phyloP scores from a whole-genome alignment of 1,140 invertebrate species.

The Heliconius himera region DNA sequence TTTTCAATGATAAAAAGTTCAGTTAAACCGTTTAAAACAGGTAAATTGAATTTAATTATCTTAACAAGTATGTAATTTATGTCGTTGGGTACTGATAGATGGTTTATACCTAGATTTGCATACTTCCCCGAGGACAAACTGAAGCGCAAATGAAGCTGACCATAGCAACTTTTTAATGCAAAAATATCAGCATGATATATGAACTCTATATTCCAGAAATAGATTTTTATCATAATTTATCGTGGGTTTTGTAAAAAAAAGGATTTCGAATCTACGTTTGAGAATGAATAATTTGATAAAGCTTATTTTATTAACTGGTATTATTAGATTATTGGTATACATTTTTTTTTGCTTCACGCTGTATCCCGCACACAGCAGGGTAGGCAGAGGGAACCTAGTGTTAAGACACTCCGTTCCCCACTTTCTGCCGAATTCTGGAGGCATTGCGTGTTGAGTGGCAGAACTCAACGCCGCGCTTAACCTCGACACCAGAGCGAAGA shows the following conservation, averaged over 20 bases:
- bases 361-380: too few species aligned
- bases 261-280: too few species aligned
- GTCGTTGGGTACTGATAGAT: conserved; percentile 33
- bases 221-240: neutral
- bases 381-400: too few species aligned
- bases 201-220: neutral
- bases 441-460: too few species aligned
- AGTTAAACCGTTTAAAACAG: conserved; percentile 16
- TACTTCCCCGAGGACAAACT: conserved; percentile 33
- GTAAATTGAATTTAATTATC: conserved; percentile 37
- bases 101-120: conserved; percentile 29
- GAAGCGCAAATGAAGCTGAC: conserved; percentile 23
- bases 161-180: conserved; percentile 14
- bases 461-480: too few species aligned
- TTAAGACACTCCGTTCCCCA: too few species aligned
- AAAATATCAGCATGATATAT: conserved; percentile 19
- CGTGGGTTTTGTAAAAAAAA: neutral
- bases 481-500: too few species aligned
- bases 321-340: too few species aligned
- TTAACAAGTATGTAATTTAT: conserved; percentile 37
- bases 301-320: too few species aligned
- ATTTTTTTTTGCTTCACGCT: too few species aligned
- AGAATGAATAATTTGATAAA: too few species aligned
- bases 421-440: too few species aligned
- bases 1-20: neutral